Conservation (phyloP, 2,888 invertebrate genomes). For the Philaethria dido region DNA sequence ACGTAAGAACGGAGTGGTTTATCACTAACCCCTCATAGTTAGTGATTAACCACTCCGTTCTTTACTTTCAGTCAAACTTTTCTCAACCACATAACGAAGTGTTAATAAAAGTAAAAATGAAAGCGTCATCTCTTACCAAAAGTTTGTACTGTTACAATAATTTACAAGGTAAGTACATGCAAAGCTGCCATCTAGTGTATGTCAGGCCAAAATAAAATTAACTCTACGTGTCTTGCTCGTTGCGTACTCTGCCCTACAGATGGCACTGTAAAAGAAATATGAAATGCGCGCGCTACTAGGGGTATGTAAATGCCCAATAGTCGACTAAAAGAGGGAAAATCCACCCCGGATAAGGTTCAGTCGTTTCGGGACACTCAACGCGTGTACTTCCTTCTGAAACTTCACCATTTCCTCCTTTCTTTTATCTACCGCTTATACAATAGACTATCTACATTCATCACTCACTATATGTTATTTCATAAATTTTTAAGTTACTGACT, state of each 20-base stretch:
- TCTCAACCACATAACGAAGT: not conserved
- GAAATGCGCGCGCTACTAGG: slow-evolving; percentile 38
- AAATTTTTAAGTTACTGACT: slow-evolving; percentile 12
- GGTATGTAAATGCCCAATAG: slow-evolving; percentile 33
- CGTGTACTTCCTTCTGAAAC: slow-evolving; percentile 58
- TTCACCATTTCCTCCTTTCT: slow-evolving; percentile 31
- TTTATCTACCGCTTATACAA: slow-evolving; percentile 35
- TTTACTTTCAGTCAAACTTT: not conserved
- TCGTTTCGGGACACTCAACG: slow-evolving; percentile 71
- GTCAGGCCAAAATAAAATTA: not conserved
- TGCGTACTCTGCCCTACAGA: slow-evolving; percentile 46
- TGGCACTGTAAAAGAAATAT: slow-evolving; percentile 46
- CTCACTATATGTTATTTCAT: slow-evolving; percentile 24
- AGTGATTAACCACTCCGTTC: too few species aligned
- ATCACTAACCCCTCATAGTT: too few species aligned
- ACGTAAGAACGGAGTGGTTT: too few species aligned
- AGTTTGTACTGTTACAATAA: not conserved
- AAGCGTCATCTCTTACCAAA: not conserved
- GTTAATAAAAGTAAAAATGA: not conserved
- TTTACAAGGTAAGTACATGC: not conserved
- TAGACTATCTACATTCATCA: slow-evolving; percentile 8
- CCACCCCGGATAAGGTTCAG: slow-evolving; percentile 73
- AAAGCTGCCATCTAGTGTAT: slow-evolving; percentile 10
- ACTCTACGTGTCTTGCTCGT: too few species aligned
- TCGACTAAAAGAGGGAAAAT: slow-evolving; percentile 68